phyloP scores from a whole-genome alignment of 1,140 invertebrate genomes.

The Drosophila littoralis region DNA sequence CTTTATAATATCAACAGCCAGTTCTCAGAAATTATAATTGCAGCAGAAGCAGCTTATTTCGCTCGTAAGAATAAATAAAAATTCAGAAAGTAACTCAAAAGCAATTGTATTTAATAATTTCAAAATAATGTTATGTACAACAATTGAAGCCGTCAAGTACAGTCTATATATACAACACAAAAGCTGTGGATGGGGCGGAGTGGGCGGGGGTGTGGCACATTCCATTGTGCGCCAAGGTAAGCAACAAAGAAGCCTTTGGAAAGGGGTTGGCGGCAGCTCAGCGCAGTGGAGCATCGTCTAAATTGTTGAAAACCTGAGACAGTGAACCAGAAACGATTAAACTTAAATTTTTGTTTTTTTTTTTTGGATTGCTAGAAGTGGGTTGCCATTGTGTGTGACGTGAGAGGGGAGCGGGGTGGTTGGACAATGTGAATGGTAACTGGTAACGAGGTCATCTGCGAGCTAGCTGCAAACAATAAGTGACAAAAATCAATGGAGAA shows the following conservation, averaged over 20 bases:
- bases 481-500: constrained; percentile 73
- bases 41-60: not conserved
- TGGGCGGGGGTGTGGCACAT: not conserved
- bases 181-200: not conserved
- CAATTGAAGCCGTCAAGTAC: constrained; percentile 9
- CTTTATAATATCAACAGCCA: too few relatives aligned
- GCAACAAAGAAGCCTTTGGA: not conserved
- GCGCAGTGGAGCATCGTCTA: constrained; percentile 4
- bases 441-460: constrained; percentile 28
- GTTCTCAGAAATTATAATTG: not conserved
- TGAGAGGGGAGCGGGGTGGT: not conserved
- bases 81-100: not conserved
- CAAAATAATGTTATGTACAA: not conserved
- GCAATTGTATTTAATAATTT: not conserved
- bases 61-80: not conserved
- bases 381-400: not conserved
- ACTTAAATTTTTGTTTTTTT: constrained; percentile 10
- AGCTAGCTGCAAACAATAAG: constrained; percentile 61
- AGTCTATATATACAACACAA: constrained; percentile 7
- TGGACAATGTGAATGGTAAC: constrained; percentile 7
- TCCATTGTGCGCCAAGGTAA: constrained; percentile 5
- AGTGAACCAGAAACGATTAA: constrained; percentile 30
- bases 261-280: constrained; percentile 3
- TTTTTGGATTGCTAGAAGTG: not conserved
- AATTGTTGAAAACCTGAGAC: constrained; percentile 29